Conservation (phyloP, 2,113 vertebrate species). For the Columba janthina region DNA sequence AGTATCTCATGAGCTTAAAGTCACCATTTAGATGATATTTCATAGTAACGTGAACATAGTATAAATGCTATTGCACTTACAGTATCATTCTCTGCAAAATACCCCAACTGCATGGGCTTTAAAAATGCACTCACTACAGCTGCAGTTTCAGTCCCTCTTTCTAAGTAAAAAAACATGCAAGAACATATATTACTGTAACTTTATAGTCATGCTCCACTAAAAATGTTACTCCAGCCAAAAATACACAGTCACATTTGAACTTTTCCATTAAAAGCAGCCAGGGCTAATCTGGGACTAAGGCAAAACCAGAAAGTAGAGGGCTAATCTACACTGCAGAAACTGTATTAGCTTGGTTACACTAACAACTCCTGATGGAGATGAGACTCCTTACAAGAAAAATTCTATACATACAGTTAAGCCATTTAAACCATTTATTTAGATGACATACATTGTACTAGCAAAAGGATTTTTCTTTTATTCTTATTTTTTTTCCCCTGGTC, state of each 20-base stretch:
- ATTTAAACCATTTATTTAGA: background rate
- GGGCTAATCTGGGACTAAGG: background rate
- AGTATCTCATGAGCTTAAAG: background rate
- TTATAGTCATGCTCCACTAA: background rate
- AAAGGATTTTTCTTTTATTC: background rate
- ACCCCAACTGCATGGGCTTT: background rate
- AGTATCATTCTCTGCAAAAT: background rate
- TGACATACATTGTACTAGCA: background rate
- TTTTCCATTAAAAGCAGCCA: background rate
- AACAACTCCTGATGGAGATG: background rate
- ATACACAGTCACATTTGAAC: rapidly evolving
- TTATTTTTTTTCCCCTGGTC: background rate
- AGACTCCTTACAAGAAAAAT: background rate
- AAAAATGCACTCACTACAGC: background rate
- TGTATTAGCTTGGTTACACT: background rate
- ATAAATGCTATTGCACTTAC: background rate
- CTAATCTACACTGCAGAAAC: background rate
- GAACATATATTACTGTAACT: background rate
- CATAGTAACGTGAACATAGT: background rate
- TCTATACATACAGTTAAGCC: background rate
- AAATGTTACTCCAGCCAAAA: background rate
- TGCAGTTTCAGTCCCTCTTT: background rate
- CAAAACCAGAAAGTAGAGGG: background rate
- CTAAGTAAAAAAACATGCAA: background rate
- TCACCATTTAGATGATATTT: background rate